A percentile compares a stretch with the other conserved stretches of the same genome.
These are phyloP conservation scores for Cordilura impudica DNA, from an alignment of 2,888 invertebrate genomes.

Conservation along the genomic window DNA sequence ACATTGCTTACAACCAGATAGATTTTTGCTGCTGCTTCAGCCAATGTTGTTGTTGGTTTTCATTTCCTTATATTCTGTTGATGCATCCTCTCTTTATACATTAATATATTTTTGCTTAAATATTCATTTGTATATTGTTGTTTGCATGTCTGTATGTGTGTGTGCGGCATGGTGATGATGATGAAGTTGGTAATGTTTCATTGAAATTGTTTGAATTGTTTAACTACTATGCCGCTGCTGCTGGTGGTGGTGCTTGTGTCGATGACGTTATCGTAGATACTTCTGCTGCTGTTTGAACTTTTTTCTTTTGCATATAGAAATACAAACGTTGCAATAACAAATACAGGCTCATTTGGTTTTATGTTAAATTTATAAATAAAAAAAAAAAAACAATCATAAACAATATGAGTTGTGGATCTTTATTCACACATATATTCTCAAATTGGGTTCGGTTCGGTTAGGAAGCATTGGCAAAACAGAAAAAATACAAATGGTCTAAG, in stretches of 20 bases:
- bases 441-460: not conserved
- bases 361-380: conserved; percentile 4
- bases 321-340: conserved; percentile 48
- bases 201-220: conserved; percentile 67
- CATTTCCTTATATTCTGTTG: conserved; percentile 40
- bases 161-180: not conserved
- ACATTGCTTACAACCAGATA: conserved; percentile 31
- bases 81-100: not conserved
- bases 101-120: conserved; percentile 46
- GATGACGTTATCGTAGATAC: conserved; percentile 36
- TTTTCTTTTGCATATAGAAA: conserved; percentile 19
- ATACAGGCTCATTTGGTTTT: conserved; percentile 11
- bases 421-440: not conserved
- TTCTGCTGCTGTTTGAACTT: conserved; percentile 57
- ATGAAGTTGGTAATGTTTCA: conserved; percentile 62
- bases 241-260: conserved; percentile 34
- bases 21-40: conserved; percentile 24
- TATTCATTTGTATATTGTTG: conserved; percentile 50
- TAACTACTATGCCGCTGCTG: conserved; percentile 23
- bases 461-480: not conserved
- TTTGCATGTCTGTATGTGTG: conserved; percentile 4
- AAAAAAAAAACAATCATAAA: conserved; percentile 31
- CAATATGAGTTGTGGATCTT: conserved; percentile 49
- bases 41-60: conserved; percentile 24
- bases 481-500: conserved; percentile 49